Conservation (phyloP, 2,797 vertebrate genomes). For the Chrysolophus pictus region DNA sequence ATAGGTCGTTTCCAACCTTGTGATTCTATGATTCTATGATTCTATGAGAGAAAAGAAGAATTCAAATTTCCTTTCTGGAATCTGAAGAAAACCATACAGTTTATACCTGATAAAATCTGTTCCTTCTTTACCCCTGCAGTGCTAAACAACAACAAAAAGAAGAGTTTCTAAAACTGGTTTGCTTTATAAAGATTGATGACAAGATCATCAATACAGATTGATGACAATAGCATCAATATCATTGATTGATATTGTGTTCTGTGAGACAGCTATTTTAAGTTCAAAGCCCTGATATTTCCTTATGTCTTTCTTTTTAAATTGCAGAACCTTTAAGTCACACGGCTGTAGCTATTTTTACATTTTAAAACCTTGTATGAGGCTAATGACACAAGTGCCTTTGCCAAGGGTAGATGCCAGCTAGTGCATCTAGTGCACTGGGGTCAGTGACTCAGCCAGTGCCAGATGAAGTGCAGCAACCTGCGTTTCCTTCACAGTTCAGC, state of each 20-base stretch:
- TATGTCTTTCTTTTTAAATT: neutral
- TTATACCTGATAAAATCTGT: neutral
- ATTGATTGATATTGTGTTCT: neutral
- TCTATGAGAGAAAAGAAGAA: neutral
- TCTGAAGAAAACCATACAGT: neutral
- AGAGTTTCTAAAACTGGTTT: neutral
- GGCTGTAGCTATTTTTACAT: neutral
- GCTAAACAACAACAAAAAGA: neutral
- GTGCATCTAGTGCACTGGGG: neutral
- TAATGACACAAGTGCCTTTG: constrained; percentile 2
- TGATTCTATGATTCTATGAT: too few relatives aligned
- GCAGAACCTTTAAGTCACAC: neutral
- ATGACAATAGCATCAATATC: neutral
- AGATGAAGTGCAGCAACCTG: neutral
- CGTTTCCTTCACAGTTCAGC: neutral
- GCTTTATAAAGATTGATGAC: neutral
- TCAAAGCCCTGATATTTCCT: neutral
- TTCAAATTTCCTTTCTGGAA: neutral
- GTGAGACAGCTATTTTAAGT: neutral
- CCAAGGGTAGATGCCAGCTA: neutral
- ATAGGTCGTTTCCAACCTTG: too few relatives aligned
- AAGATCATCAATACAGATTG: neutral
- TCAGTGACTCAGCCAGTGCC: neutral
- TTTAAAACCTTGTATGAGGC: neutral
- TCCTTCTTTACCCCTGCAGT: neutral